Evolutionary conservation across 64 coral and sea anemone species (phyloP).

Genomic region (Stylophora pistillata): DNA sequence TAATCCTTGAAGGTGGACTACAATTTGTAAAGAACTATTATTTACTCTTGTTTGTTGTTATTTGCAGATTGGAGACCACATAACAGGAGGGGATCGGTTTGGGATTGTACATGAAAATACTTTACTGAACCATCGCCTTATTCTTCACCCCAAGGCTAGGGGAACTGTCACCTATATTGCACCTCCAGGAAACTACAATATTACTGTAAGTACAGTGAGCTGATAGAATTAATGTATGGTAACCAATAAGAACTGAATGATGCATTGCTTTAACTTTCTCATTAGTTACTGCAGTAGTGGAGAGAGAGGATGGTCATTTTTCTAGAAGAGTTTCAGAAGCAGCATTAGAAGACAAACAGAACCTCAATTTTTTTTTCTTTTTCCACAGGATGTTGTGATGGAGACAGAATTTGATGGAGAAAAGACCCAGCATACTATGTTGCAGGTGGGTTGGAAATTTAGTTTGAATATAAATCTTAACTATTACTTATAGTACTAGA

Average conservation of each 20-base stretch:
- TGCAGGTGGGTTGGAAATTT: conserved; percentile 87
- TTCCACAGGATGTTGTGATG: conserved; percentile 87
- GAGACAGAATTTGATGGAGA: conserved; percentile 98
- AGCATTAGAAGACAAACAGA: too few relatives aligned
- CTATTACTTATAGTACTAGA: too few relatives aligned
- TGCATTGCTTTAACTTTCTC: background rate
- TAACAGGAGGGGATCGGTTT: conserved; percentile 96
- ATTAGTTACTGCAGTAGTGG: background rate
- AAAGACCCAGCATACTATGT: conserved; percentile 85
- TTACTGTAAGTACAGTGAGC: conserved; percentile 66
- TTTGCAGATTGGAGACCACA: conserved; percentile 90
- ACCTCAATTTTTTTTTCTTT: background rate
- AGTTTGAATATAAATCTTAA: too few relatives aligned
- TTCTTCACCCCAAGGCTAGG: conserved; percentile 90
- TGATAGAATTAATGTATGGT: background rate
- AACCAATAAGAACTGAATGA: background rate
- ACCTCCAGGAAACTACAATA: conserved; percentile 81
- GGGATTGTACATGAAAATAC: conserved; percentile 94
- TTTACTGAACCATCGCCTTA: conserved; percentile 85
- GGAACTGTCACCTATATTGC: conserved; percentile 97
- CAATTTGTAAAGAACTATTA: too few relatives aligned
- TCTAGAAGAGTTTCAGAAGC: too few relatives aligned
- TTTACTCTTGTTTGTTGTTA: background rate
- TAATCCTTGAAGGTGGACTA: too few relatives aligned
- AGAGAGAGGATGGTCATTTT: too few relatives aligned